Percentiles rank a stretch among this genome's conserved stretches.
phyloP scores from a whole-genome alignment of 2,797 vertebrate species.

The Ispidina lecontei region DNA sequence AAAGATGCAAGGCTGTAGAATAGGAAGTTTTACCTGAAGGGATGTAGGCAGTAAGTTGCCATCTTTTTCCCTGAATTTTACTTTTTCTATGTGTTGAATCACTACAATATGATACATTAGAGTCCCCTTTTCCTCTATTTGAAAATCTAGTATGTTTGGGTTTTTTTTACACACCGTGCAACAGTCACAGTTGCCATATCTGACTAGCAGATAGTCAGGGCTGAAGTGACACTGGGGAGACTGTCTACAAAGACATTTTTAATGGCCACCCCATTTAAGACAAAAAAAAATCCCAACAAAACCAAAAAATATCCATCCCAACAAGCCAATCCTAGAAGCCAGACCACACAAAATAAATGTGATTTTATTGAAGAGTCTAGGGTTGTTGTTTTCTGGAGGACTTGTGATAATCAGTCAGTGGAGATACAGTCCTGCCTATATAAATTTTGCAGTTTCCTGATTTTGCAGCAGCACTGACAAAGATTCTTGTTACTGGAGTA shows the following conservation, averaged over 20 bases:
- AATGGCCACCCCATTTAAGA: neutral
- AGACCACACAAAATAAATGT: neutral
- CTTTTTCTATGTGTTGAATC: neutral
- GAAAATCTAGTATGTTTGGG: neutral
- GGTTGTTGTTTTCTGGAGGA: neutral
- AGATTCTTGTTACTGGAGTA: neutral
- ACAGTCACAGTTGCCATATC: neutral
- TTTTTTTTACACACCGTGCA: neutral
- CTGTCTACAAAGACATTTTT: neutral
- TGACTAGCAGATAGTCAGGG: neutral
- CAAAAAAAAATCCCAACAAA: neutral
- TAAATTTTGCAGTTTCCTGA: neutral
- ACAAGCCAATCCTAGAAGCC: neutral
- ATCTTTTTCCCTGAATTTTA: conserved; percentile 1
- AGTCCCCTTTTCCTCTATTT: neutral
- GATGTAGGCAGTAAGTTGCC: neutral
- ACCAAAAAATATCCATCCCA: neutral
- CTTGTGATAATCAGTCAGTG: neutral
- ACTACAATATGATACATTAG: neutral
- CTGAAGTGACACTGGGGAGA: conserved; percentile 34
- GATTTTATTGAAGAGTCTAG: neutral
- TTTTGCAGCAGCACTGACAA: neutral
- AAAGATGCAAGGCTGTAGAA: neutral
- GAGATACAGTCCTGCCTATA: neutral
- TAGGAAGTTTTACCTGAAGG: conserved; percentile 2